Percentiles rank a stretch among this genome's conserved stretches.
Evolutionary conservation across 2,888 invertebrate genomes (phyloP).

Genomic region (Globia sparganii): DNA sequence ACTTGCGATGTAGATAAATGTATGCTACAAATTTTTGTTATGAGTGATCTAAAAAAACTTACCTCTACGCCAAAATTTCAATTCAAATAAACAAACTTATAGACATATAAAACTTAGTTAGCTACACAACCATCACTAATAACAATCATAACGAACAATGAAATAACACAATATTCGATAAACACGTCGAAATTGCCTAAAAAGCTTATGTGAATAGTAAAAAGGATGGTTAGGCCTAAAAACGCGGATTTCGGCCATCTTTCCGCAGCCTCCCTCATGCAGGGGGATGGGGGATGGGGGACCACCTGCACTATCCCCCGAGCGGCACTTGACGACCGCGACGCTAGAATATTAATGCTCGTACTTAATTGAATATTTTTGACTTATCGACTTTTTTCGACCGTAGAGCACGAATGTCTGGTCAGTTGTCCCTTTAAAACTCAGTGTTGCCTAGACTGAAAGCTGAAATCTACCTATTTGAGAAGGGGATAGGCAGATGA

Average conservation of each 20-base stretch:
- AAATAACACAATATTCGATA: slow-evolving; percentile 41
- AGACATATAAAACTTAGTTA: background rate
- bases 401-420: background rate
- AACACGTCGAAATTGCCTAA: slow-evolving; percentile 74
- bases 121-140: background rate
- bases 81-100: background rate
- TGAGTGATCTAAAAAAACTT: background rate
- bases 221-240: slow-evolving; percentile 89
- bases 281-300: slow-evolving; percentile 61
- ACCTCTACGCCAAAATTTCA: background rate
- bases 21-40: background rate
- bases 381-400: slow-evolving; percentile 78
- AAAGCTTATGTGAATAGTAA: slow-evolving; percentile 84
- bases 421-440: background rate
- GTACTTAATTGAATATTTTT: slow-evolving; percentile 87
- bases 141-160: slow-evolving; percentile 13
- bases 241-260: slow-evolving; percentile 85
- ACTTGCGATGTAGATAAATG: background rate
- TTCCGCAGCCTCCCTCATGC: slow-evolving; percentile 70
- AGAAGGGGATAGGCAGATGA: background rate
- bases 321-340: slow-evolving; percentile 86
- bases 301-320: slow-evolving; percentile 82
- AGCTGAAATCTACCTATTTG: background rate
- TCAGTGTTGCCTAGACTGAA: background rate
- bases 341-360: slow-evolving; percentile 88